These are phyloP conservation scores for Agrotis exclamationis DNA, from an alignment of 2,888 invertebrate genomes.

Conservation along the genomic window DNA sequence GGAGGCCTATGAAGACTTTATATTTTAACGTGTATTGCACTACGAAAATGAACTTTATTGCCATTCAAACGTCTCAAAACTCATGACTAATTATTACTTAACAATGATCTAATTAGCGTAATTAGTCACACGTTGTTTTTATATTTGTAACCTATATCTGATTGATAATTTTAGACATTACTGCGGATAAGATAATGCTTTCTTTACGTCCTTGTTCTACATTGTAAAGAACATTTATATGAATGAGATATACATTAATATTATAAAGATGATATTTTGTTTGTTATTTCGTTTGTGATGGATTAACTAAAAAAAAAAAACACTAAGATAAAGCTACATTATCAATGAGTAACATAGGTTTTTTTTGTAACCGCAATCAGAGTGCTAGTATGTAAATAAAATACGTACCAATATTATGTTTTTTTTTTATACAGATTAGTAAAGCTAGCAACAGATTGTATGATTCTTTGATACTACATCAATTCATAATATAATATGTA, in stretches of 20 bases:
- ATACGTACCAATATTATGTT: too few species aligned
- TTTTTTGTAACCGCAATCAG: too few species aligned
- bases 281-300: too few species aligned
- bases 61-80: constrained; percentile 28
- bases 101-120: constrained; percentile 14
- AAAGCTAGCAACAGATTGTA: background rate
- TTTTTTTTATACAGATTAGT: background rate
- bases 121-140: constrained; percentile 18
- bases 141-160: constrained; percentile 38
- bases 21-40: constrained; percentile 4
- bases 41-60: background rate
- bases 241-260: background rate
- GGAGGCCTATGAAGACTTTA: constrained; percentile 19
- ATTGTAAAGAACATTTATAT: background rate
- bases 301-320: too few species aligned
- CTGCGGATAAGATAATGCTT: constrained; percentile 48
- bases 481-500: background rate
- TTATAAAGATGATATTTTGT: too few species aligned
- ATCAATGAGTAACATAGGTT: too few species aligned
- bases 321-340: too few species aligned
- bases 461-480: background rate
- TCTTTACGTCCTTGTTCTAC: constrained; percentile 15
- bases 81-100: background rate
- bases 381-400: background rate
- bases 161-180: constrained; percentile 17